phyloP scores from a whole-genome alignment of 2,113 vertebrate genomes.

The Aldabrachelys gigantea region DNA sequence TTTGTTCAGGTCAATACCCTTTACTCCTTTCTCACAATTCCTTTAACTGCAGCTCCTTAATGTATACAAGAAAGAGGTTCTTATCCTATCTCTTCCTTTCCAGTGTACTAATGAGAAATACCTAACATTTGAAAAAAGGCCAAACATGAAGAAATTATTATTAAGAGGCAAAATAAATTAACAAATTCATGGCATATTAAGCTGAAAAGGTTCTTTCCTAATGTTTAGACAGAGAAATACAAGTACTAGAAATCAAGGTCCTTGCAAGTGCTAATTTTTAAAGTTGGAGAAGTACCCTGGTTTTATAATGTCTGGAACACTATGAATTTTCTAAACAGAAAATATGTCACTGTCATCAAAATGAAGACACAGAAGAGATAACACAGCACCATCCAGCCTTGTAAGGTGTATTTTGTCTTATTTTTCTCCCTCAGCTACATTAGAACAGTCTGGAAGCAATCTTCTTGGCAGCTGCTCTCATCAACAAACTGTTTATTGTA shows the following conservation, averaged over 20 bases:
- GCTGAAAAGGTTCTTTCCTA: background rate
- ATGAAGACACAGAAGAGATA: rapidly evolving
- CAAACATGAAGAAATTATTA: background rate
- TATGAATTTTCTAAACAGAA: background rate
- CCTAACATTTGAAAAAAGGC: background rate
- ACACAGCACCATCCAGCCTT: background rate
- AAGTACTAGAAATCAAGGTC: background rate
- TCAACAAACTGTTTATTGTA: constrained; percentile 89
- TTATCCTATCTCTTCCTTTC: background rate
- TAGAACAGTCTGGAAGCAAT: constrained; percentile 88
- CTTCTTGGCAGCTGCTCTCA: constrained; percentile 83
- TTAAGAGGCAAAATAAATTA: background rate
- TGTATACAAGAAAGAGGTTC: background rate
- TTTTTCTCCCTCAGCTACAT: background rate
- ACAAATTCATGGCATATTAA: rapidly evolving
- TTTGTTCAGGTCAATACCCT: background rate
- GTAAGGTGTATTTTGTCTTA: constrained; percentile 56
- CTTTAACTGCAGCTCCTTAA: background rate
- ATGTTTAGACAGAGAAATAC: background rate
- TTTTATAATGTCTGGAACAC: background rate
- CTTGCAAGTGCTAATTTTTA: rapidly evolving
- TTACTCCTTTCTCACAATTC: background rate
- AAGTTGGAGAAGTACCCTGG: background rate
- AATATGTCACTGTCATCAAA: background rate
- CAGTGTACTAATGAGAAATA: background rate